phyloP scores from a whole-genome alignment of 2,888 invertebrate species.

The Saturnia pavonia region DNA sequence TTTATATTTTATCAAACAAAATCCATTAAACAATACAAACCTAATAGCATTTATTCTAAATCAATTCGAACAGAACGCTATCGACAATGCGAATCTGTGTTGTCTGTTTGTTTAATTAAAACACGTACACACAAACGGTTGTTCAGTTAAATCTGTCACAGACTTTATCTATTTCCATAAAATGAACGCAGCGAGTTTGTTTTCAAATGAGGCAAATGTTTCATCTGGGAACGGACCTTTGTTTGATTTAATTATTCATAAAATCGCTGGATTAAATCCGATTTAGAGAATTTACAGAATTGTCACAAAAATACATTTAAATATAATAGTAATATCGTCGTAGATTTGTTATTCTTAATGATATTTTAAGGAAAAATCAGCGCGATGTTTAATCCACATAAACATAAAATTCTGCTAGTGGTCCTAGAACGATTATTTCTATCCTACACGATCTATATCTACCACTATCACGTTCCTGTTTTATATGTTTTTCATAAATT shows the following conservation, averaged over 20 bases:
- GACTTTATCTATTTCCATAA: slow-evolving; percentile 12
- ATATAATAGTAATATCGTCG: too few relatives aligned
- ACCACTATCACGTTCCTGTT: too few relatives aligned
- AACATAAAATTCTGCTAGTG: too few relatives aligned
- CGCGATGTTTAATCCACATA: too few relatives aligned
- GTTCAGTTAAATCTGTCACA: slow-evolving; percentile 10
- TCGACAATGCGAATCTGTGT: neutral
- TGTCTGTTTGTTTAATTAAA: slow-evolving; percentile 8
- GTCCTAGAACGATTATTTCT: too few relatives aligned
- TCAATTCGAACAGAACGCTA: slow-evolving; percentile 7
- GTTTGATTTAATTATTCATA: neutral
- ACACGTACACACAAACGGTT: neutral
- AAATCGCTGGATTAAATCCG: neutral
- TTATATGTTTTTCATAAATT: too few relatives aligned
- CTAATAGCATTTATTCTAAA: neutral
- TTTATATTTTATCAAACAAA: neutral
- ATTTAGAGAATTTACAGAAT: neutral
- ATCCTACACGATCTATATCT: too few relatives aligned
- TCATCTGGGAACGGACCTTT: neutral
- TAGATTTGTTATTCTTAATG: too few relatives aligned
- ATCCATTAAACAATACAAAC: neutral
- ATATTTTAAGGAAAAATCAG: too few relatives aligned
- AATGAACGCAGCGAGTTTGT: neutral
- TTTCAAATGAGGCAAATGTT: neutral
- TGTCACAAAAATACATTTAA: too few relatives aligned